phyloP scores from a whole-genome alignment of 2,888 invertebrate genomes.

The Diabrotica balteata region DNA sequence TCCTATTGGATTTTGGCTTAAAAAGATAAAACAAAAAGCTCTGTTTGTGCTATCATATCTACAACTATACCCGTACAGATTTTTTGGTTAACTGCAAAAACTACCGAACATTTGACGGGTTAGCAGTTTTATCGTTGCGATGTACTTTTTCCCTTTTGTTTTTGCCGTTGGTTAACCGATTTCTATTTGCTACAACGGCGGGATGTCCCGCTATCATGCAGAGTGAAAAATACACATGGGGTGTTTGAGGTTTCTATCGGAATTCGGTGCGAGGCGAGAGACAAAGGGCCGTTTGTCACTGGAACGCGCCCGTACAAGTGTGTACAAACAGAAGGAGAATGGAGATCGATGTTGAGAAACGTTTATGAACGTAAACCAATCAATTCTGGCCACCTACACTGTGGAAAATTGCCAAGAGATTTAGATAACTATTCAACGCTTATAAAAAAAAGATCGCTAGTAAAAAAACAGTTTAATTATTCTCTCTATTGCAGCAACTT shows the following conservation, averaged over 20 bases:
- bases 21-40: no score
- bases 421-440: no score
- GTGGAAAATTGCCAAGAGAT: not conserved
- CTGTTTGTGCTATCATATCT: no score
- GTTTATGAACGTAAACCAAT: slow-evolving; percentile 10
- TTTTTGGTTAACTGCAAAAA: no score
- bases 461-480: no score
- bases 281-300: slow-evolving; percentile 26
- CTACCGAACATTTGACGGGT: no score
- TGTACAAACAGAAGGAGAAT: slow-evolving; percentile 22
- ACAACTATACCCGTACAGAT: no score
- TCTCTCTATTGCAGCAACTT: no score
- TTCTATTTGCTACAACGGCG: slow-evolving; percentile 11
- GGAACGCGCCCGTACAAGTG: slow-evolving; percentile 17
- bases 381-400: not conserved
- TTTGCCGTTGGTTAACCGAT: not conserved
- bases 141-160: no score
- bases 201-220: not conserved
- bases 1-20: no score
- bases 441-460: no score
- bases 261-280: slow-evolving; percentile 11
- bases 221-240: slow-evolving; percentile 14
- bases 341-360: slow-evolving; percentile 13
- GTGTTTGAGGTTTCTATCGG: slow-evolving; percentile 25
- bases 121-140: no score